These are phyloP conservation scores for Lydus trimaculatus DNA, from an alignment of 2,888 invertebrate genomes.

Conservation along the genomic window DNA sequence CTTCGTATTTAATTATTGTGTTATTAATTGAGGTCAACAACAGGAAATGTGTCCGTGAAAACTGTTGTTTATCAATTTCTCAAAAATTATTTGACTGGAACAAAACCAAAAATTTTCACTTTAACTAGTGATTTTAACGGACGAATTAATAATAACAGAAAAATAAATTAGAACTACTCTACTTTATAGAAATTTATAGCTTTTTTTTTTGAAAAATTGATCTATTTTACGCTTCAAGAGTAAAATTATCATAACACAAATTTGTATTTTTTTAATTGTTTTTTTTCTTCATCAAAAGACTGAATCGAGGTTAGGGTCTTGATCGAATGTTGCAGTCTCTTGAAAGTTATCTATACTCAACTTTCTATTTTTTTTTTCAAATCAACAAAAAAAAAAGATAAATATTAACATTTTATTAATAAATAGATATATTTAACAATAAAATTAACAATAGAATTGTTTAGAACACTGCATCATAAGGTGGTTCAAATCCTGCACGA, in stretches of 20 bases:
- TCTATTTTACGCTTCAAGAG: background rate
- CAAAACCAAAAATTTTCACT: background rate
- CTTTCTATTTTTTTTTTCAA: background rate
- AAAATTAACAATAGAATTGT: background rate
- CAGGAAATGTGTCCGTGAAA: constrained; percentile 22
- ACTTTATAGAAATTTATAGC: background rate
- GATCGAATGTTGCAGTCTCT: background rate
- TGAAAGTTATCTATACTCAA: background rate
- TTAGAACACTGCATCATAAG: background rate
- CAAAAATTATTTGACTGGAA: background rate
- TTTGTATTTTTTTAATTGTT: background rate
- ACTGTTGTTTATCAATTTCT: background rate
- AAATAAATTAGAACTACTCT: background rate
- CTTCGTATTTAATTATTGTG: constrained; percentile 12
- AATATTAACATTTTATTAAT: background rate
- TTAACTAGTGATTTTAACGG: background rate
- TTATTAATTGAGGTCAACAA: constrained; percentile 22
- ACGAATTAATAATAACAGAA: background rate
- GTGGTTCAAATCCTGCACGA: constrained; percentile 37
- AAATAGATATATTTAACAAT: background rate
- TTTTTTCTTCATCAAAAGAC: background rate
- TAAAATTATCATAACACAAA: background rate
- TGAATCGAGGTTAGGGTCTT: background rate
- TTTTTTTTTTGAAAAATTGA: background rate
- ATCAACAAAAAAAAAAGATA: background rate